These are phyloP conservation scores for Sebastes steindachneri DNA, from an alignment of 2,797 vertebrate species.

Conservation along the genomic window DNA sequence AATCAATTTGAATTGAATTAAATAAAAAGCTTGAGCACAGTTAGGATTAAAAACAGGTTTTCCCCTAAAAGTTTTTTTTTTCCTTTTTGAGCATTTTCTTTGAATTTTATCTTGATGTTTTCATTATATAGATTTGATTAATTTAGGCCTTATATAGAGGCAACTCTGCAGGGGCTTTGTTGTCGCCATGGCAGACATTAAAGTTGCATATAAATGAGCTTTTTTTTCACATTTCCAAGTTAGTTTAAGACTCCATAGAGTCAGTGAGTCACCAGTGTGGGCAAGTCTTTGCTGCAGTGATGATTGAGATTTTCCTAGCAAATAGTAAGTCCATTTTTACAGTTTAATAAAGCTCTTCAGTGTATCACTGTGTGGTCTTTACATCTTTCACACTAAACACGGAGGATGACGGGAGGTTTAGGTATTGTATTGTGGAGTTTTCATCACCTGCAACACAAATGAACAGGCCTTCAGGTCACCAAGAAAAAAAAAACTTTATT, in stretches of 20 bases:
- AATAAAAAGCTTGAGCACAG: not conserved
- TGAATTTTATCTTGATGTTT: not conserved
- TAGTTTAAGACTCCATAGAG: not conserved
- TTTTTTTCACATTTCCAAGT: not conserved
- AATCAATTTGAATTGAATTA: not conserved
- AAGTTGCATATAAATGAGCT: not conserved
- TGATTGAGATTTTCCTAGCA: conserved; percentile 7
- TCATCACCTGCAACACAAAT: not conserved
- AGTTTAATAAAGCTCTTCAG: conserved; percentile 63
- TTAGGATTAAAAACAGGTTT: not conserved
- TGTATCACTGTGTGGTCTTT: conserved; percentile 9
- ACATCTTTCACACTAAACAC: not conserved
- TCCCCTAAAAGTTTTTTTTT: not conserved
- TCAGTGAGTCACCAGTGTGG: conserved; percentile 1
- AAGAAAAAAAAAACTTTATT: conserved; percentile 79
- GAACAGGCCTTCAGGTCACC: conserved; percentile 54
- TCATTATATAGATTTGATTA: not conserved
- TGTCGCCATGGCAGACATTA: not conserved
- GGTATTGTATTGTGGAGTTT: not conserved
- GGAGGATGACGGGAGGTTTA: fast-evolving
- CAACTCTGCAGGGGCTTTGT: not conserved
- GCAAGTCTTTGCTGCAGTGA: conserved; percentile 11
- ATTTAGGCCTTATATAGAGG: not conserved
- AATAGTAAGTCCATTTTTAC: conserved; percentile 30
- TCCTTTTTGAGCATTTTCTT: not conserved